Evolutionary conservation across 1,140 invertebrate genomes (phyloP), one percentile per base, ranked within the genome.

Genomic region (Cyphomyrmex costatus): DNA sequence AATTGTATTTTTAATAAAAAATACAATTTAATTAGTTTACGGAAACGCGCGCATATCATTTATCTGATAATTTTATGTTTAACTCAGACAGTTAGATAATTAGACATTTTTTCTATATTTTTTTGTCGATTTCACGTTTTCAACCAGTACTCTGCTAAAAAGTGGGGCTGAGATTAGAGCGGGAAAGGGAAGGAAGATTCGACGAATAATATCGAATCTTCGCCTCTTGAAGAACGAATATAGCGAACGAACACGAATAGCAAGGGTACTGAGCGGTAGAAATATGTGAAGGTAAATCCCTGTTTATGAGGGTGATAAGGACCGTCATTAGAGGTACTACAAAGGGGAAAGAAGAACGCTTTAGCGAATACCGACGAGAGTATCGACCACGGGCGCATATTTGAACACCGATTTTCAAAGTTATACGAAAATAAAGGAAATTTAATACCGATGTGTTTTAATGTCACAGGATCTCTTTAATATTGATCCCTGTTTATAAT

Each of bases 221-320:
- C 73, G 60, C 74, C 61, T 66, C 85, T 68, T 76, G 60, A 86
- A 85, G 63, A 84, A 76, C 30, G 82, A 86, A 86, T 83, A 82
- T 78, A 78, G 65, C 51, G 82, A 65, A 68, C 76, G 88, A 87
- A 51, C 60, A 77, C 70, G 80, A 90, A 89, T 79, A 68, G 58
- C 24, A 77, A 58, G 71, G 88, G 56, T 30, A 56, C 58, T 42
- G 60, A 85, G 61, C 60, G 79, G 71, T 90, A 66, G 82, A 90
- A 88, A 90, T 87, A 80, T 74, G 77, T 82, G 86, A 78, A 82
- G 73, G 86, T 90, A 86, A 90, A 90, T 90, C 89, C 73, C 51
- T 88, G 89, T 90, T 90, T 90, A 90, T 68, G 88, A 90, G 88
- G 82, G 86, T 68, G 89, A 90, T 90, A 90, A 90, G 82, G 82